Evolutionary conservation across 1,140 invertebrate genomes (phyloP), one percentile per base, ranked within the genome.

Genomic region (Dendroctonus ponderosae): DNA sequence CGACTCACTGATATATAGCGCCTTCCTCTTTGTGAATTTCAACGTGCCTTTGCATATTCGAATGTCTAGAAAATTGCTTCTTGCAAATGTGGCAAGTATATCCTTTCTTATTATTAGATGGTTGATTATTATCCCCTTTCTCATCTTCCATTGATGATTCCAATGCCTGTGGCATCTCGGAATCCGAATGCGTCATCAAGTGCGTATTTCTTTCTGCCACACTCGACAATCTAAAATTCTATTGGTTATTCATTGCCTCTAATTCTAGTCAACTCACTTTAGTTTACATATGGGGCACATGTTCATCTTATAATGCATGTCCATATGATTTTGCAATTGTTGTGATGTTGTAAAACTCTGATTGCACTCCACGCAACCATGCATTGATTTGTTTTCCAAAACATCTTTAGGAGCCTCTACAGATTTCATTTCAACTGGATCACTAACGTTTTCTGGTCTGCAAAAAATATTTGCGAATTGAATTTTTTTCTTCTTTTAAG

Each of bases 11-110:
- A 57, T 66, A 67, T 53, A 73, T 53, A 7, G 71, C 66, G 7
- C 69, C 74, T 38, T 71, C 61, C n/a, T 72, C 74, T 49, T 73
- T 70, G 56, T 79, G 77, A 43, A 78, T 76, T 43, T 72, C 73
- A 6, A 63, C 44, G 61, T 79, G 77, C 42, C 77, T 63, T 57
- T 72, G 53, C n/a, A 76, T 62, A 67, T 79, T 79, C 4, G 75
- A 73, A 46, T 76, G 69, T 43, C 76, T 71, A 6, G 73, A 72
- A 67, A 79, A 79, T 38, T 75, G 62, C 12, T 72, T 71, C 3
- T 67, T 60, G 56, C 77, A 79, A 44, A 73, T 64, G 12, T 74
- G 54, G 65, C 76, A 79, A 12, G 41, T 42, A 53, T 75, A 46
- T 50, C 50, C 44, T 70, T 74, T 62, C 12, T 15, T 59, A 60